Evolutionary conservation across 2,797 vertebrate genomes (phyloP).

Genomic region (Sphaeramia orbicularis): DNA sequence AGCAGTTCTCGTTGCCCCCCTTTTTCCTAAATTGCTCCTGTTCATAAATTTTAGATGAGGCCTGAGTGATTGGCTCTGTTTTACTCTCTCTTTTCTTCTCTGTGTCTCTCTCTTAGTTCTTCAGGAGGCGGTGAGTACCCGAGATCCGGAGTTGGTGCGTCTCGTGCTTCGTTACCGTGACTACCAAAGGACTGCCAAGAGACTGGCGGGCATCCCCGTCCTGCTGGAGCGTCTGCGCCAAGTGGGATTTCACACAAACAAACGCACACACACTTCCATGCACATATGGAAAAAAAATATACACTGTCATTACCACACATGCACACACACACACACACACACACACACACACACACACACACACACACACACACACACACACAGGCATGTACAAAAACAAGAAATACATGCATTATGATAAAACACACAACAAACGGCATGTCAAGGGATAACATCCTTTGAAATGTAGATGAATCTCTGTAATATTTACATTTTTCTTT

Average conservation of each 20-base stretch:
- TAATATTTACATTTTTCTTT: constrained; percentile 26
- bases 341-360: constrained; percentile 10
- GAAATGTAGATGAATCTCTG: constrained; percentile 37
- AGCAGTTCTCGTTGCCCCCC: constrained; percentile 42
- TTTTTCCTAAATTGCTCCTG: constrained; percentile 57
- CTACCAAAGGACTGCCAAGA: constrained; percentile 95
- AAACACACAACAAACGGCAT: constrained; percentile 10
- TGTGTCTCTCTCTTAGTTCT: constrained; percentile 84
- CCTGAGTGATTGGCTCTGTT: constrained; percentile 58
- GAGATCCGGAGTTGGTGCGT: constrained; percentile 94
- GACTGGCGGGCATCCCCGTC: constrained; percentile 94
- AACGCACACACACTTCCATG: constrained; percentile 21
- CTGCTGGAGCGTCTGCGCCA: constrained; percentile 95
- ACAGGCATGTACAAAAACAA: background rate
- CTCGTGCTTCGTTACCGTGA: constrained; percentile 95
- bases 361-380: constrained; percentile 2
- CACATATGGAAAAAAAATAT: constrained; percentile 8
- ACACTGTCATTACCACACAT: background rate
- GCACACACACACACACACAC: constrained; percentile 2
- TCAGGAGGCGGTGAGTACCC: constrained; percentile 96
- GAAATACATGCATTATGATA: constrained; percentile 2
- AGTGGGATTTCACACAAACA: constrained; percentile 82
- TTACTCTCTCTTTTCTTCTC: constrained; percentile 27
- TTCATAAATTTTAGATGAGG: constrained; percentile 75
- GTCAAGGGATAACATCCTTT: constrained; percentile 20